Base-by-base conservation (phyloP, 2,797 vertebrate species). In the Coilia nasus region DNA sequence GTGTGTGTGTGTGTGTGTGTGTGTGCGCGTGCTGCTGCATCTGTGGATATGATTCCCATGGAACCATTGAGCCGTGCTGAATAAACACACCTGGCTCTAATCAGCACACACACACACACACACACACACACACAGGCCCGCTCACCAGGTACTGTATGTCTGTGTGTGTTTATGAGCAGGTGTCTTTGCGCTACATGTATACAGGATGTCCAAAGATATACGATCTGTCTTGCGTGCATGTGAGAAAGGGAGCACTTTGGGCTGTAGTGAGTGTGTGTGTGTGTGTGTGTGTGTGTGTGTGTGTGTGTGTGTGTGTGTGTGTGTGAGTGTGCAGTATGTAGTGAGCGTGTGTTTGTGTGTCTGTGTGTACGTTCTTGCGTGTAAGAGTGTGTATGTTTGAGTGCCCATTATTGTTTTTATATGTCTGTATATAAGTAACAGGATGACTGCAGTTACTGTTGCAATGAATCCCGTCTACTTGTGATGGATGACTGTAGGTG, bases 401-500 rank as follows among this genome's bases (percentile, higher is more conserved):
- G 57, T 44, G 57, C 10, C 28, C 44, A 47, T 47, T 47, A 47
- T 47, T 47, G 46, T 47, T 47, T 47, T 47, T 47, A 47, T 47
- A 0, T 28, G 12, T 56, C 62, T 5, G 15, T 59, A 75, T 14
- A 41, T 31, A 41, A 21, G 83, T 15, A 23, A 21, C n/a, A 47
- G 62, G n/a, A 28, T 67, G 83, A 31, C 67, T 54, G 54, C 6
- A 23, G 87, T 64, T 35, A 57, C 71, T 56, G 35, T 44, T 54
- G 87, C 89, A 90, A 86, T 85, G 88, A 89, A 88, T 71, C 89
- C 89, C 90, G 92, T 91, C 91, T 91, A 3, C 35, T 87, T 86
- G n/a, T 87, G 82, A 47, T 25, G 31, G 57, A 50, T 41, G 57
- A n/a, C 21, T 41, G 82, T 71, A 28, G 31, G 15, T 6, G 31